Percentiles rank a stretch among this genome's conserved stretches.
Evolutionary conservation across 1,140 invertebrate genomes (phyloP).

Genomic region (Neomicropteryx cornuta): DNA sequence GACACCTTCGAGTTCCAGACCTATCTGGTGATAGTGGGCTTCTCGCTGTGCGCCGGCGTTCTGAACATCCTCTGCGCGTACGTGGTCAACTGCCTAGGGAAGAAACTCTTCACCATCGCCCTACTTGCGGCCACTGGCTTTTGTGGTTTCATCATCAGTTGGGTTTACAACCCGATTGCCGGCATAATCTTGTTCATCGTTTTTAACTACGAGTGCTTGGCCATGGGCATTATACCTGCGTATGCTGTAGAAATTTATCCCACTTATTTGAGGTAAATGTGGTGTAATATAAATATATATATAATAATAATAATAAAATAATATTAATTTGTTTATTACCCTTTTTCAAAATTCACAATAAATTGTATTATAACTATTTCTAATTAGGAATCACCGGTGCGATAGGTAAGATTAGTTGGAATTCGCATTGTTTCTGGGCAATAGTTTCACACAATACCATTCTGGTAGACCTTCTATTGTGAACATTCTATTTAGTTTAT

Average conservation of each 20-base stretch:
- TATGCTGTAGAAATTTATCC: conserved; percentile 33
- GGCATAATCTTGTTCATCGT: conserved; percentile 27
- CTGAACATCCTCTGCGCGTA: background rate
- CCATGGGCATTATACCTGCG: conserved; percentile 27
- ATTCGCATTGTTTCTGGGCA: too few relatives aligned
- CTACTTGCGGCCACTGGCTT: conserved; percentile 21
- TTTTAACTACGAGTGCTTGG: conserved; percentile 27
- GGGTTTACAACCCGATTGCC: conserved; percentile 22
- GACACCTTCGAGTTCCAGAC: background rate
- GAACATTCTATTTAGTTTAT: too few relatives aligned
- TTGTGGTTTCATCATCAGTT: conserved; percentile 19
- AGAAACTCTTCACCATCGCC: conserved; percentile 21
- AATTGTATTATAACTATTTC: background rate
- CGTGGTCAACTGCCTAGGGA: background rate
- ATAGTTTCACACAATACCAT: too few relatives aligned
- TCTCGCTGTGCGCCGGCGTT: background rate
- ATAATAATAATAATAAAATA: too few relatives aligned
- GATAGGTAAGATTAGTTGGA: too few relatives aligned
- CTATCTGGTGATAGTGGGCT: background rate
- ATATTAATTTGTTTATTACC: too few relatives aligned
- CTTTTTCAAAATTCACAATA: conserved; percentile 1
- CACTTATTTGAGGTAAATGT: conserved; percentile 28
- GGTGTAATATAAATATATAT: too few relatives aligned
- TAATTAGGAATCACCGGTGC: too few relatives aligned
- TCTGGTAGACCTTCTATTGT: too few relatives aligned